Base-by-base conservation (phyloP, 2,888 invertebrate genomes). In the Athripsodes cinereus region DNA sequence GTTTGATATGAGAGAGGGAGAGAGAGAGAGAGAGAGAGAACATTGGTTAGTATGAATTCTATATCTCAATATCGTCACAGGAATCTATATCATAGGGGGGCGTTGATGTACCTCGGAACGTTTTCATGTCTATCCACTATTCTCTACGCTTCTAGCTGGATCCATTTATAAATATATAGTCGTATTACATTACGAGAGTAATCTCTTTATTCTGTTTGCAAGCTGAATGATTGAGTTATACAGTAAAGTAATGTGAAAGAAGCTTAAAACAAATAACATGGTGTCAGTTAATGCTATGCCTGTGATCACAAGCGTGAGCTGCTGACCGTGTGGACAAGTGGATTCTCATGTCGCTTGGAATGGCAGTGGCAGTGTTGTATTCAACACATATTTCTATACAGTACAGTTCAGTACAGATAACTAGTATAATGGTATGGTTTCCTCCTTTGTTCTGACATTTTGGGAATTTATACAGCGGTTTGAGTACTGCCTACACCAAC, bases 301-400 rank as follows among this genome's bases (percentile, higher is more conserved):
- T 13, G 40, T 40, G 40, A 40, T 40, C 8, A 55, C 22, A 58
- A 59, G 58, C 49, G 58, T 63, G 63, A 63, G 59, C 57, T 62
- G 51, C 2, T 40, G 40, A 26, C 2, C 13, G 13, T 53, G 21
- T 46, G 53, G 55, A 62, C 56, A 66, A 69, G 68, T 69, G 74
- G 77, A 72, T 72, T 73, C 75, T 74, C 78, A 78, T 79, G 79
- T 79, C 74, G 75, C 79, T 79, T 79, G 79, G 79, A 79, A 79
- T 79, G 79, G 13, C 40, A 40, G 13, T 40, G 40, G 2, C 13
- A 40, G n/a, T 40, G 10, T 26, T 6, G 26, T 75, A 73, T 55
- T 63, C 59, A 55, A 53, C 59, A 58, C 53, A 55, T 58, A 53
- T 55, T 48, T 54, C 8, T 16, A 55, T 48, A 48, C 35, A 40